phyloP scores from a whole-genome alignment of 2,113 vertebrate species.

The Monopterus albus region DNA sequence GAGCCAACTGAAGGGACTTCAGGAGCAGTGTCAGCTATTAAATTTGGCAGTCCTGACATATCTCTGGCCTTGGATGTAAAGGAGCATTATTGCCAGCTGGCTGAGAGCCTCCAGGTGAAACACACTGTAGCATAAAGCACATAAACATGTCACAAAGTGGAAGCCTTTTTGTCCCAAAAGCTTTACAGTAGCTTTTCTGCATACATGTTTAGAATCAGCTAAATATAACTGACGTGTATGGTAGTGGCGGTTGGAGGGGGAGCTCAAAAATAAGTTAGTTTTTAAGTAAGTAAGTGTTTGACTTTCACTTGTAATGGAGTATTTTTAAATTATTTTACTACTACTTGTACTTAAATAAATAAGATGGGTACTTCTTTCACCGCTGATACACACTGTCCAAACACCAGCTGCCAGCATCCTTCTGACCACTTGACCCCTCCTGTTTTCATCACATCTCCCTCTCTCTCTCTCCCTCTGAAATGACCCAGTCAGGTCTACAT shows the following conservation, averaged over 20 bases:
- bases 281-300: too few species aligned
- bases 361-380: background rate
- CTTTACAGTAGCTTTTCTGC: conserved; percentile 11
- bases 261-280: too few species aligned
- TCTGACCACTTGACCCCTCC: conserved; percentile 32
- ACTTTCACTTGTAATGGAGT: background rate
- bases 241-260: too few species aligned
- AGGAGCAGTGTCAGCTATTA: conserved; percentile 49
- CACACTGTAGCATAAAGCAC: conserved; percentile 37
- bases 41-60: conserved; percentile 78
- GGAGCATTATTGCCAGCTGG: conserved; percentile 78
- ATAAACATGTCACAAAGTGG: conserved; percentile 37
- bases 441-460: conserved; percentile 22
- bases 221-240: too few species aligned
- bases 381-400: background rate
- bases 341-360: background rate
- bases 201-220: conserved; percentile 1
- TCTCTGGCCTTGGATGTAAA: conserved; percentile 71
- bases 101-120: conserved; percentile 77
- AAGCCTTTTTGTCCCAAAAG: conserved; percentile 1
- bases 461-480: conserved; percentile 30
- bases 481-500: conserved; percentile 25
- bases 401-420: conserved; percentile 11
- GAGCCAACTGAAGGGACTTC: conserved; percentile 52
- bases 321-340: background rate